Percentiles rank a stretch among this genome's conserved stretches.
Conservation (phyloP, 1,140 invertebrate species). For the Oreohelix idahoensis region DNA sequence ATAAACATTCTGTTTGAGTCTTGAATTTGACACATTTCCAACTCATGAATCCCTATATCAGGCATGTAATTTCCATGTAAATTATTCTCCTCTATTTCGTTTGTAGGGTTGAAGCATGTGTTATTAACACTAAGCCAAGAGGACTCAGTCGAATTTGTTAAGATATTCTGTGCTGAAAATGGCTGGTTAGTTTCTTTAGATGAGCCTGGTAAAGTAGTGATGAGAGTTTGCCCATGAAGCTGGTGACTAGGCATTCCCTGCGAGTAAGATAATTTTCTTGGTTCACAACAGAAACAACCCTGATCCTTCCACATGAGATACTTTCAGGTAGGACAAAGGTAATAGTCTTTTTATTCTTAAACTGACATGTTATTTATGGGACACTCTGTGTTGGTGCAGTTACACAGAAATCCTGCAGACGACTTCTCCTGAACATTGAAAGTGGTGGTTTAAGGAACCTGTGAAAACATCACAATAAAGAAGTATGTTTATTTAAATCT, state of each 20-base stretch:
- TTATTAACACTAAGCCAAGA: background rate
- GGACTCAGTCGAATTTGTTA: background rate
- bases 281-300: constrained; percentile 29
- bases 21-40: background rate
- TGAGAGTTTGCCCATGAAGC: background rate
- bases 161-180: background rate
- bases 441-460: no score
- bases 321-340: no score
- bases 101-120: background rate
- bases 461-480: no score
- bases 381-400: no score
- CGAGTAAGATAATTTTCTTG: background rate
- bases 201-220: background rate
- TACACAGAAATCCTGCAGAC: no score
- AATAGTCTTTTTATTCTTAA: no score
- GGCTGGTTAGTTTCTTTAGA: no score
- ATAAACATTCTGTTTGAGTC: background rate
- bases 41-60: background rate
- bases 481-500: no score
- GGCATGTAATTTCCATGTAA: background rate
- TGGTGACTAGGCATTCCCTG: background rate
- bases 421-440: no score
- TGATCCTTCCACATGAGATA: background rate
- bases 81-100: background rate
- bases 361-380: no score